Conservation (phyloP, 2,797 vertebrate genomes). For the Mus minutoides region DNA sequence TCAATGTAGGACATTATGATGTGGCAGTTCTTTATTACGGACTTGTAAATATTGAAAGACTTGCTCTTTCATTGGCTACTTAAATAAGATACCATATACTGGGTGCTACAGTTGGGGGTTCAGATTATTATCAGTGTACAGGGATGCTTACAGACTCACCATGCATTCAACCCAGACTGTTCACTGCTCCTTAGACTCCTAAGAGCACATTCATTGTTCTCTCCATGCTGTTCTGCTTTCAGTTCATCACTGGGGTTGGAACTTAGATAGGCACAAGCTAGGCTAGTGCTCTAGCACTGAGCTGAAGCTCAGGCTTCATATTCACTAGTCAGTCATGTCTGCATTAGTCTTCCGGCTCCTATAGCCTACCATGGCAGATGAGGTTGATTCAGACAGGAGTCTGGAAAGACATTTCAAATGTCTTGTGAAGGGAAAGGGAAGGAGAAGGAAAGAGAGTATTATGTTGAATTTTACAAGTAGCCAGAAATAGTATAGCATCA, state of each 20-base stretch:
- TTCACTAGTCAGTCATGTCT: not conserved
- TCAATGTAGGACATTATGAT: not conserved
- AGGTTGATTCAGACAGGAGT: not conserved
- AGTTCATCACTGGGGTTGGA: not conserved
- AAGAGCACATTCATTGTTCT: too few species aligned
- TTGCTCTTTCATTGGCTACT: conserved; percentile 30
- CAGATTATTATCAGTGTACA: not conserved
- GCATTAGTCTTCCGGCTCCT: not conserved
- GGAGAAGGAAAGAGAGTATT: too few species aligned
- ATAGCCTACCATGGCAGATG: not conserved
- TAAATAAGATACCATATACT: conserved; percentile 22
- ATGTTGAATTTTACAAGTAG: not conserved
- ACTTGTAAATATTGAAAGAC: conserved; percentile 16
- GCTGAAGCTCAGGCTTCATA: not conserved
- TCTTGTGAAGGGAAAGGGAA: not conserved
- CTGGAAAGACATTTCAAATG: conserved; percentile 32
- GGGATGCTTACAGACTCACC: not conserved
- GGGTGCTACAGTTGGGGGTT: not conserved
- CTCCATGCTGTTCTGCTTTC: not conserved
- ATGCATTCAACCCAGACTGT: not conserved
- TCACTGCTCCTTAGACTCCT: not conserved
- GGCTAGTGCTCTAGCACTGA: not conserved
- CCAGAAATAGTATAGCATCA: not conserved
- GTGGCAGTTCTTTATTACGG: conserved; percentile 3
- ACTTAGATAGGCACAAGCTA: not conserved